Evolutionary conservation across 2,888 invertebrate genomes (phyloP), one percentile per base, ranked within the genome.

Genomic region (Carterocephalus palaemon): DNA sequence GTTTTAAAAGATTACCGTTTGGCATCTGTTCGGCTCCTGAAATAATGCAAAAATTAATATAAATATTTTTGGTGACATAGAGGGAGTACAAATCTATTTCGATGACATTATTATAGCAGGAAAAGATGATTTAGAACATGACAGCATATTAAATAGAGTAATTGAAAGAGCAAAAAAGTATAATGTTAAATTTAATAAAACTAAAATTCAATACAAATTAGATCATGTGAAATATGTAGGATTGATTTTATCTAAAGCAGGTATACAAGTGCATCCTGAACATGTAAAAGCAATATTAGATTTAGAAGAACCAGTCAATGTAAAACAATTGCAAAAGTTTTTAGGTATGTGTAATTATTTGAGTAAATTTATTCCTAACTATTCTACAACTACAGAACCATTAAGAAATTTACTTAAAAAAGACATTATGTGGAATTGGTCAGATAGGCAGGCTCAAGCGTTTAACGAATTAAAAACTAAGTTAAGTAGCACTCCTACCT

Each of bases 351-450:
- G 9, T 8, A 26, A 12, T 26, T 9, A 12, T 26, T 9, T 26
- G 2, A 26, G 26, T 26, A 26, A 26, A 38, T 20, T 29, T 23
- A 20, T 12, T 38, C 45, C 7, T 6, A 20, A 3, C 6, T 20
- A 20, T 20, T 20, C 20, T 20, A 20, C 5, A 20, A 20, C 7
- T 20, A 6, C 20, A 20, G 20, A 20, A 6, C 20, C 20, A 2
- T n/a, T 20, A 20, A 4, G 20, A 20, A 20, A 20, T 20, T 5
- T 20, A 4, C 20, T 20, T 4, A 20, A 4, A 20, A 4, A 20
- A 20, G 7, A 20, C n/a, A 20, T 2, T 20, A 2, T 20, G 20
- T 20, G 20, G 20, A 20, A n/a, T 5, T 20, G 20, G 20, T 20
- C 20, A 20, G 20, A 20, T 5, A n/a, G n/a, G 20, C 20, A 20